Base-by-base conservation (phyloP, 2,797 vertebrate species). In the Bucorvus abyssinicus region DNA sequence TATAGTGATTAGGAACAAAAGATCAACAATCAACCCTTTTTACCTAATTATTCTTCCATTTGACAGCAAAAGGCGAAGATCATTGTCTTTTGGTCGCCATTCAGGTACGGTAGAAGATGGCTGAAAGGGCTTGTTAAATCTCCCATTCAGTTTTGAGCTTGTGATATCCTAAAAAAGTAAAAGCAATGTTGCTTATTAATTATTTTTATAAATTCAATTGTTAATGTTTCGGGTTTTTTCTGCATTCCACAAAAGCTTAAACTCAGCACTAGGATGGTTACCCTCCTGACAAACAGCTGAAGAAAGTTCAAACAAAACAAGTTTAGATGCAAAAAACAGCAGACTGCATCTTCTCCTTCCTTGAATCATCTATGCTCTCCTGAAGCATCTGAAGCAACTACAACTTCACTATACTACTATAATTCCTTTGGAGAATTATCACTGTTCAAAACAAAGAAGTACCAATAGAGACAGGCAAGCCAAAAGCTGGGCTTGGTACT, bases 11-110 rank as follows among this genome's bases (percentile, higher is more conserved):
- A 84, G 30, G 50, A 84, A 59, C 19, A 87, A 82, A 12, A 23
- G 40, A 84, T 56, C 14, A 44, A 63, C 15, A 73, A 82, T 21
- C 59, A 91, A 67, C 30, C 27, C 55, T 91, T 89, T 92, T 17
- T 98, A 99, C 99, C 98, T 99, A 95, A 99, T 98, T 89, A 99
- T 99, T 91, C 98, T 98, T 89, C 99, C 99, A 90, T 99, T 99
- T 94, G 98, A 99, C 96, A 99, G 96, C 95, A 99, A 98, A 57
- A 99, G 98, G 71, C 98, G 98, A 60, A 99, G 97, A 95, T 99
- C 98, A 68, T 99, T 99, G 75, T 99, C 99, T 92, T 98, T 98
- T 29, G 98, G 90, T 95, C 97, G 98, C 97, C 97, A 97, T 79
- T 99, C 99, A 34, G 98, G 98, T 52, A 98, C 98, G 2, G 99